Base-by-base conservation (phyloP, 2,888 invertebrate species). In the Sarcophaga carnaria region DNA sequence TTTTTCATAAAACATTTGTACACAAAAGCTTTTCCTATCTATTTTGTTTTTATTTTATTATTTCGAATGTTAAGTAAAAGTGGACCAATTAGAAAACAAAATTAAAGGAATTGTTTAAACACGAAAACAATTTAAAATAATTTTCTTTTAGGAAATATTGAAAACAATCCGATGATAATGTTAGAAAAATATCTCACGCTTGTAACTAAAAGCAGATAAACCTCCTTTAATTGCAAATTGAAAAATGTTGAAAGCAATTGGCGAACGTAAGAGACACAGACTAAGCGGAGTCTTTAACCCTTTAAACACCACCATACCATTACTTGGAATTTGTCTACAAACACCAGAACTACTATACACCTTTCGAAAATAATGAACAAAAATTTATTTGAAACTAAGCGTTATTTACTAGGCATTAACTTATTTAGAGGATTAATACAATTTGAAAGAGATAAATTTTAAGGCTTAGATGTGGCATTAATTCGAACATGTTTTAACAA, bases 61-160 rank as follows among this genome's bases (percentile, higher is more conserved):
- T n/a, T 27, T 17, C 59, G 22, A 70, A 25, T 37, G 5, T 59
- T 20, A 27, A 14, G 47, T 63, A 49, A 62, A 60, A 67, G 14
- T 60, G 74, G 22, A 22, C 63, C 59, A 71, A 72, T 72, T 27
- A 17, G 20, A 78, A 10, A 59, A 20, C 5, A 27, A 75, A 59
- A 70, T 17, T 27, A 25, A 4, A 72, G 59, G 67, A 84, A 77
- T 77, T 72, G 67, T 84, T 81, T 27, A 78, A 83, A 81, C 80
- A 87, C 81, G 83, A 88, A 88, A 80, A 83, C 85, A 79, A 88
- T 88, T 86, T 88, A 83, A 88, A 84, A 84, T 74, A 84, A 84
- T 86, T 86, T 81, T 76, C 71, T 74, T 76, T 67, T 76, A 62
- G 67, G 49, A 22, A 76, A 54, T 70, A 77, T 20, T 62, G 62